Evolutionary conservation across 1,140 invertebrate genomes (phyloP).

Genomic region (Diorhabda sublineata): DNA sequence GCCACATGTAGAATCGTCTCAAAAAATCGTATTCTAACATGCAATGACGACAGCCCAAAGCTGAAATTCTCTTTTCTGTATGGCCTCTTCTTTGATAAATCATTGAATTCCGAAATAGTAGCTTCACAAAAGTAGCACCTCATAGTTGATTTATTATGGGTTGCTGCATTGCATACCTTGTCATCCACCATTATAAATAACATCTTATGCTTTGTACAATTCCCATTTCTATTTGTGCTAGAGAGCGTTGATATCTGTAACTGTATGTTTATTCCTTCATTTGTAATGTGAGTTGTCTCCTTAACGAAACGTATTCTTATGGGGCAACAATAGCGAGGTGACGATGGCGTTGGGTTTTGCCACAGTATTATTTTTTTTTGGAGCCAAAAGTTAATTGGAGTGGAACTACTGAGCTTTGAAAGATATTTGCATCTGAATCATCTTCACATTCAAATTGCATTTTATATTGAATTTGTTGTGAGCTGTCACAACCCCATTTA

Average conservation of each 20-base stretch:
- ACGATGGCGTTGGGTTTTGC: conserved; percentile 37
- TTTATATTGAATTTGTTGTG: conserved; percentile 30
- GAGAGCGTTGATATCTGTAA: background rate
- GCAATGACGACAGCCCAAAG: no score
- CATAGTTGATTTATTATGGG: conserved; percentile 38
- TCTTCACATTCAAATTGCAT: conserved; percentile 33
- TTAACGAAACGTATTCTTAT: conserved; percentile 34
- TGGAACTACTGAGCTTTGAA: conserved; percentile 37
- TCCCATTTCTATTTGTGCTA: background rate
- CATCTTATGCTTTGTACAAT: conserved; percentile 26
- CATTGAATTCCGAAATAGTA: no score
- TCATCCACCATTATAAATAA: conserved; percentile 46
- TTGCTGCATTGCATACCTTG: conserved; percentile 48
- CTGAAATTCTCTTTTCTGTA: no score
- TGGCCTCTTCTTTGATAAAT: no score
- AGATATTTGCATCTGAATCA: conserved; percentile 32
- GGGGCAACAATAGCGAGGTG: conserved; percentile 32
- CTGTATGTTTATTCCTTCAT: background rate
- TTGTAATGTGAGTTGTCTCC: conserved; percentile 27
- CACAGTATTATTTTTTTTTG: conserved; percentile 35
- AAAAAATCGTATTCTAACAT: no score
- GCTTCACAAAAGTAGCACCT: conserved; percentile 7
- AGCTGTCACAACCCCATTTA: conserved; percentile 27
- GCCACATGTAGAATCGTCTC: no score
- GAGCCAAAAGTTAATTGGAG: conserved; percentile 30